phyloP scores from a whole-genome alignment of 1,140 invertebrate genomes.

The Bathynomus jamesi region DNA sequence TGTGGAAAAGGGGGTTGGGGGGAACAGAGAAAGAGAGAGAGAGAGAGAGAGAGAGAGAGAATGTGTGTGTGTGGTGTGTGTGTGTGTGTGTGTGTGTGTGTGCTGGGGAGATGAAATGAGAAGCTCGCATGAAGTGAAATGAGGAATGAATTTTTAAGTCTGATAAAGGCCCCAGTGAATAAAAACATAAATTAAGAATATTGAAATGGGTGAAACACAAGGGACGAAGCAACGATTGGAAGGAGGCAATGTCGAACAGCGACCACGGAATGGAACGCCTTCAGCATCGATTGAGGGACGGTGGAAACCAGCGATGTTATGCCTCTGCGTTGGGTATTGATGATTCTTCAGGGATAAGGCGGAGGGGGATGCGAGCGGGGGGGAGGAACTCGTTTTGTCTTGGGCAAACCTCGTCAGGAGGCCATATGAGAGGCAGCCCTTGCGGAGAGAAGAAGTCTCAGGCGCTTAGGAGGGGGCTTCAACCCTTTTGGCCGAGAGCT shows the following conservation, averaged over 20 bases:
- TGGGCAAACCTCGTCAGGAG: neutral
- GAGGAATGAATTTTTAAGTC: neutral
- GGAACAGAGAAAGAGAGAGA: neutral
- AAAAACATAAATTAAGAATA: conserved; percentile 9
- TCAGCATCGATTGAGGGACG: neutral
- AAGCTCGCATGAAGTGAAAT: neutral
- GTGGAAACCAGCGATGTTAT: neutral
- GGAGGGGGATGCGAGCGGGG: neutral
- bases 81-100: no score
- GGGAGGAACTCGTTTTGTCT: conserved; percentile 1
- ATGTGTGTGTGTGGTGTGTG: neutral
- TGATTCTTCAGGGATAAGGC: neutral
- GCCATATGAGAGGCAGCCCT: neutral
- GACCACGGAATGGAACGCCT: neutral
- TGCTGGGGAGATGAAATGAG: neutral
- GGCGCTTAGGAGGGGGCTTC: neutral
- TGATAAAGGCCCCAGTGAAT: neutral
- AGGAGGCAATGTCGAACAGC: neutral
- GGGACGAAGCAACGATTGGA: neutral
- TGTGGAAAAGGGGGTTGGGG: neutral
- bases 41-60: no score
- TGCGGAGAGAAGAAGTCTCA: neutral
- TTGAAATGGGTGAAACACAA: neutral
- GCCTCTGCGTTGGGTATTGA: neutral
- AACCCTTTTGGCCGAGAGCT: conserved; percentile 1